Conservation (phyloP, 2,888 invertebrate genomes). For the Drosophila melanocephala region DNA sequence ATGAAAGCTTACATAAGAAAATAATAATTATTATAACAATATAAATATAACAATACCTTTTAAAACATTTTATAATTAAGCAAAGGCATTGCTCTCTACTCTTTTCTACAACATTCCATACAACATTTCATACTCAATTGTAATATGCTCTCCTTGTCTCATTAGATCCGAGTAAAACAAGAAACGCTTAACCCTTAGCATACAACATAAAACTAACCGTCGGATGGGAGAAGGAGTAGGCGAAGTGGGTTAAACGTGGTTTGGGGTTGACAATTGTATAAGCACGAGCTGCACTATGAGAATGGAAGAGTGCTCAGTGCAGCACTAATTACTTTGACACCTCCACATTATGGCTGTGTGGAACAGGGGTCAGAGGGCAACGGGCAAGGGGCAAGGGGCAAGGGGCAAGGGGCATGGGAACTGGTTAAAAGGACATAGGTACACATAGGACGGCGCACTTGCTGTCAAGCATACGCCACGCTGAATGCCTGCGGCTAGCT, state of each 20-base stretch:
- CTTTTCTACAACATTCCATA: not conserved
- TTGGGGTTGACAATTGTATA: conserved; percentile 44
- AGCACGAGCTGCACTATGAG: conserved; percentile 30
- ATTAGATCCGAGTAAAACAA: conserved; percentile 44
- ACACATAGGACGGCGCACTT: conserved; percentile 54
- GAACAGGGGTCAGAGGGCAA: conserved; percentile 4
- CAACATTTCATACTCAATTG: too few species aligned
- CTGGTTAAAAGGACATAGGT: conserved; percentile 19
- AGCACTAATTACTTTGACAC: conserved; percentile 81
- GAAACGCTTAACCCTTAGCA: conserved; percentile 48
- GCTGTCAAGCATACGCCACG: conserved; percentile 72
- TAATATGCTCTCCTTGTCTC: not conserved
- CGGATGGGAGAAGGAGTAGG: not conserved
- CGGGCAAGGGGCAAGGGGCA: not conserved
- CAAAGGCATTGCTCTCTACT: not conserved
- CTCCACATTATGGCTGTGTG: conserved; percentile 55
- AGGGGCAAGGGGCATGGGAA: not conserved
- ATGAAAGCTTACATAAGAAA: not conserved
- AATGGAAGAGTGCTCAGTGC: conserved; percentile 63
- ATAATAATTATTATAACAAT: not conserved
- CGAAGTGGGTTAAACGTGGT: conserved; percentile 6
- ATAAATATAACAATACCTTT: too few species aligned
- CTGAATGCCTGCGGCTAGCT: conserved; percentile 68
- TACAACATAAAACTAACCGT: conserved; percentile 51
- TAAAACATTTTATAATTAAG: not conserved